A percentile compares a stretch with the other conserved stretches of the same genome.
Evolutionary conservation across 2,888 invertebrate species (phyloP).

Genomic region (Idaea dimidiata): DNA sequence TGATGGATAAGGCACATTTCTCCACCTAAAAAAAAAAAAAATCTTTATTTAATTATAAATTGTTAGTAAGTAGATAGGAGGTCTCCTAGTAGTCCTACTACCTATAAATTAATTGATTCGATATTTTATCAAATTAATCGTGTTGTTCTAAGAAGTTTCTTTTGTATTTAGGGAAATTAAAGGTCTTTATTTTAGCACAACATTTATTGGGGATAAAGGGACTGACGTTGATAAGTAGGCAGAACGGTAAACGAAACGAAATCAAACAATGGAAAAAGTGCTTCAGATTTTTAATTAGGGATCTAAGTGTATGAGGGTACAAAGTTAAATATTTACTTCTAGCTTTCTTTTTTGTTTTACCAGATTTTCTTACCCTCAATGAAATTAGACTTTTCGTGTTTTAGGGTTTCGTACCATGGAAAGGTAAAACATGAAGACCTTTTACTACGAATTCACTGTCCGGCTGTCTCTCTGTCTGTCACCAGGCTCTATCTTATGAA

Average conservation of each 20-base stretch:
- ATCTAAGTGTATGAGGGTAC: slow-evolving; percentile 1
- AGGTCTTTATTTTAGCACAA: not conserved
- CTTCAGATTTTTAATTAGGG: slow-evolving; percentile 1
- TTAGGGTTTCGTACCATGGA: no score
- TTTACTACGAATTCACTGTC: no score
- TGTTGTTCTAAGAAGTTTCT: not conserved
- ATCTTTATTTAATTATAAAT: no score
- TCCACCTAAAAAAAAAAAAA: no score
- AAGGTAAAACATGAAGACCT: no score
- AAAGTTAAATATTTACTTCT: not conserved
- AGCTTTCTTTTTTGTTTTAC: not conserved
- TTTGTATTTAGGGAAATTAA: not conserved
- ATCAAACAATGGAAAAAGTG: not conserved
- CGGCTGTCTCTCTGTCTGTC: no score
- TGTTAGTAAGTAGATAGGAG: no score
- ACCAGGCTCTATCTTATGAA: no score
- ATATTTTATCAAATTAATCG: no score
- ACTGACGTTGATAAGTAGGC: not conserved
- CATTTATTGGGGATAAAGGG: not conserved
- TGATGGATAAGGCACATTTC: no score
- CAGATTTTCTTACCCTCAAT: not conserved
- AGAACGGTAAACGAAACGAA: not conserved
- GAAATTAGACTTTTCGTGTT: slow-evolving; percentile 1
- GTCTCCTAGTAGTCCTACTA: no score
- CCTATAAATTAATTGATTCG: no score